Evolutionary conservation across 2,888 invertebrate genomes (phyloP).

Genomic region (Sphaeridia pumilis): DNA sequence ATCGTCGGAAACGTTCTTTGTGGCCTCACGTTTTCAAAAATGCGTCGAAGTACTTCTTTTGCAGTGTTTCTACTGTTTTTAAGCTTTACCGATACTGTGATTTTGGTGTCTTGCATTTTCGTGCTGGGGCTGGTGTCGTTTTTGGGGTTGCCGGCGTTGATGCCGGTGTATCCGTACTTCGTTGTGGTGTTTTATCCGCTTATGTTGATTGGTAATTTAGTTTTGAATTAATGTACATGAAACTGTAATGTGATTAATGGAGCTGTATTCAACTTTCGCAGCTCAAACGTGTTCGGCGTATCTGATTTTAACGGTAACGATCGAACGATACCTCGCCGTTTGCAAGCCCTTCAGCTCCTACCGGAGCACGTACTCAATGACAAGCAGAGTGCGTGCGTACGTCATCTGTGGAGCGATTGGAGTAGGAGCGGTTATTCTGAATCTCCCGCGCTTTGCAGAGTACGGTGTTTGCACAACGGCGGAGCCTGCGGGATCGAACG

Average conservation of each 20-base stretch:
- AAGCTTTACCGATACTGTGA: slow-evolving; percentile 80
- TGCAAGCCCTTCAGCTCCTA: slow-evolving; percentile 47
- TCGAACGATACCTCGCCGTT: slow-evolving; percentile 88
- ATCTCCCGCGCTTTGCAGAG: slow-evolving; percentile 54
- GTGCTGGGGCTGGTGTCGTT: slow-evolving; percentile 71
- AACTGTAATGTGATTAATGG: neutral
- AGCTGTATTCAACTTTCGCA: neutral
- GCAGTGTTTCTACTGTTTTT: slow-evolving; percentile 86
- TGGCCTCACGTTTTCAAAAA: slow-evolving; percentile 78
- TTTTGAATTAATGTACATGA: neutral
- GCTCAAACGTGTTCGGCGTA: slow-evolving; percentile 81
- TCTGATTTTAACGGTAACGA: slow-evolving; percentile 52
- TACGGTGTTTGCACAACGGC: slow-evolving; percentile 36
- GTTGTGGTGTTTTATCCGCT: slow-evolving; percentile 5
- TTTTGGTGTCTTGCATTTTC: slow-evolving; percentile 69
- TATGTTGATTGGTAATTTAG: neutral
- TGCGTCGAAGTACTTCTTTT: slow-evolving; percentile 73
- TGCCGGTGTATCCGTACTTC: neutral
- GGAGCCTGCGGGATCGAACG: neutral
- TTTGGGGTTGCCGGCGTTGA: neutral
- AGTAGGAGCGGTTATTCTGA: slow-evolving; percentile 68
- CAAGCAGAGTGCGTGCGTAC: slow-evolving; percentile 68
- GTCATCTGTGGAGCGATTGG: slow-evolving; percentile 71
- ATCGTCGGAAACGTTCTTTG: slow-evolving; percentile 79
- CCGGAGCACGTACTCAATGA: neutral